phyloP scores from a whole-genome alignment of 2,113 vertebrate species.

The Notarius lentiginosus region DNA sequence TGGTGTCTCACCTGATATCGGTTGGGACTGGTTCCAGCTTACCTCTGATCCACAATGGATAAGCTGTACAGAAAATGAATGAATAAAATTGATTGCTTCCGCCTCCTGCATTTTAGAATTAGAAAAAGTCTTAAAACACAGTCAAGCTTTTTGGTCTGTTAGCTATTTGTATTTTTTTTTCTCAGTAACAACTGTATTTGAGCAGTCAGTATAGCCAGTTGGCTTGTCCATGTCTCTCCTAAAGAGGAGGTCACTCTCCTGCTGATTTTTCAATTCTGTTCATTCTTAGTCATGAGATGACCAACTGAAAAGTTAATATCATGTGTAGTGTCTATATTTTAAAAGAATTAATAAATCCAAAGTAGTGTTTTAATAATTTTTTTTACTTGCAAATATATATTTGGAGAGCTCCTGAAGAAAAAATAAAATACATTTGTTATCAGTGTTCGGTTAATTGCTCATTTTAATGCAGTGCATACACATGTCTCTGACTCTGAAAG shows the following conservation, averaged over 20 bases:
- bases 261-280: not conserved
- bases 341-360: not conserved
- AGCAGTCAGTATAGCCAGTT: not conserved
- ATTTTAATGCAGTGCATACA: constrained; percentile 28
- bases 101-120: not conserved
- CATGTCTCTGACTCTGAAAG: constrained; percentile 16
- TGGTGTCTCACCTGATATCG: too few relatives aligned
- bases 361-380: not conserved
- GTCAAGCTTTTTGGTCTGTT: not conserved
- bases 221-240: not conserved
- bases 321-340: not conserved
- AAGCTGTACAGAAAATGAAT: too few relatives aligned
- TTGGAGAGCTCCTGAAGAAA: not conserved
- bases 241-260: not conserved
- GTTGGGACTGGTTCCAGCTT: too few relatives aligned
- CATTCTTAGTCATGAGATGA: not conserved
- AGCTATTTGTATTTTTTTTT: not conserved
- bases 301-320: not conserved
- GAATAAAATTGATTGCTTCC: too few relatives aligned
- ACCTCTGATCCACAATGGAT: too few relatives aligned
- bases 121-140: not conserved
- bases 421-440: constrained; percentile 5
- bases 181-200: not conserved
- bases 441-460: constrained; percentile 21
- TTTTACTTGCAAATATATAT: not conserved